Percentiles rank a stretch among this genome's conserved stretches.
Conservation (phyloP, 2,113 vertebrate species). For the Catagonus wagneri region DNA sequence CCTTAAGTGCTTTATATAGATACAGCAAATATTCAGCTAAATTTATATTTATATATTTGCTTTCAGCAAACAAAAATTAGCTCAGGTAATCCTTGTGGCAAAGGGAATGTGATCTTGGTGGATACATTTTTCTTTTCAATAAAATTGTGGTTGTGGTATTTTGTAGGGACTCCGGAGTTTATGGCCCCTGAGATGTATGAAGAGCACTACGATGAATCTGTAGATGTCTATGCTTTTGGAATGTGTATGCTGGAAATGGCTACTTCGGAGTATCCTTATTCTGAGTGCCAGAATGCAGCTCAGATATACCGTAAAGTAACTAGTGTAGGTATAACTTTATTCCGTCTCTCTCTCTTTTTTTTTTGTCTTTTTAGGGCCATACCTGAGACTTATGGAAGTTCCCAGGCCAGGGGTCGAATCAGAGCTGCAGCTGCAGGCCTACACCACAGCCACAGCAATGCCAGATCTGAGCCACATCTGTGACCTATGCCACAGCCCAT, state of each 20-base stretch:
- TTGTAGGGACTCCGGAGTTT: conserved; percentile 95
- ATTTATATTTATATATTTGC: conserved; percentile 27
- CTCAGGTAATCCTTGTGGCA: not conserved
- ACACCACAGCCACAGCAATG: too few relatives aligned
- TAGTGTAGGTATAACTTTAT: conserved; percentile 91
- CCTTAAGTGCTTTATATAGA: conserved; percentile 46
- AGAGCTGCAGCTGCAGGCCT: too few relatives aligned
- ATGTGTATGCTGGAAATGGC: conserved; percentile 99
- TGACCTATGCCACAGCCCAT: too few relatives aligned
- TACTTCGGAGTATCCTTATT: conserved; percentile 96
- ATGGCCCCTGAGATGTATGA: conserved; percentile 98
- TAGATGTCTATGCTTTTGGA: conserved; percentile 97
- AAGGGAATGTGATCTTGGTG: conserved; percentile 46
- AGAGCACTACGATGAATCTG: conserved; percentile 96
- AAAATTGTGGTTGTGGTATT: conserved; percentile 64
- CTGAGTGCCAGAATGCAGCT: conserved; percentile 96
- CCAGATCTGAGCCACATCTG: too few relatives aligned
- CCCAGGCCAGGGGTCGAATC: too few relatives aligned
- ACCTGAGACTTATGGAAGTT: too few relatives aligned
- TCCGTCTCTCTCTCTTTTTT: not conserved
- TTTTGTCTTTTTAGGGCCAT: too few relatives aligned
- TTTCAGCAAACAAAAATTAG: conserved; percentile 38
- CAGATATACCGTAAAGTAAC: conserved; percentile 98
- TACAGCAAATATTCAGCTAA: conserved; percentile 5
- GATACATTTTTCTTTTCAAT: conserved; percentile 46